Evolutionary conservation across 2,113 vertebrate species (phyloP), one percentile per base, ranked within the genome.

Genomic region (Gnathonemus longibarbis): DNA sequence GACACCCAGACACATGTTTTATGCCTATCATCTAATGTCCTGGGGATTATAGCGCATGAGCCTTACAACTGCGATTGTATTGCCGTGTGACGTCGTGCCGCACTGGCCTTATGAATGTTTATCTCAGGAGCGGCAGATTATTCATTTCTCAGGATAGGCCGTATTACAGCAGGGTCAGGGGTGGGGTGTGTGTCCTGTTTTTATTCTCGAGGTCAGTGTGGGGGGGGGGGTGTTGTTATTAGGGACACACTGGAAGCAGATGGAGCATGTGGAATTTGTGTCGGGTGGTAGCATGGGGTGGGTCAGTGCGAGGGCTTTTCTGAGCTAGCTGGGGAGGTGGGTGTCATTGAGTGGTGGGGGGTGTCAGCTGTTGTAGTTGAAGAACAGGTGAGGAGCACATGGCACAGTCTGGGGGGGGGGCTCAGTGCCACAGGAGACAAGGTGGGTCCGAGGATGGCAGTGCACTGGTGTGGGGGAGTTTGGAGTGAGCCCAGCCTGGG

Each of bases 311-410:
- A 13, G 48, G 89, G n/a, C 48, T n/a, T 48, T 6, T n/a, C 6
- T 83, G 31, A 70, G 88, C 24, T 48, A 35, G 50, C 35, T 66
- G 52, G 49, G 35, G 83, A 66, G 50, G 80, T 42, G 35, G 80
- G 39, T 53, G 58, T 66, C 58, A 66, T 11, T 66, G 8, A 27
- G n/a, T 85, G 52, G 49, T 21, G 35, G 13, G 56, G 42, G 17
- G 11, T n/a, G 89, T 84, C 90, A 90, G 88, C 90, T 90, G 90
- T 70, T 74, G 80, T 21, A 66, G 19, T 0, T 1, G 88, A 13
- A 66, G 89, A 94, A 91, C 94, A 94, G 95, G 95, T 96, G 95
- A 95, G 89, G 91, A 86, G 88, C 94, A 93, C 92, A 90, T 94
- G 94, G 89, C 13, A 4, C 74, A 6, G 15, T 27, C 9, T 2